Evolutionary conservation across 2,113 vertebrate genomes (phyloP).

Genomic region (Lathamus discolor): DNA sequence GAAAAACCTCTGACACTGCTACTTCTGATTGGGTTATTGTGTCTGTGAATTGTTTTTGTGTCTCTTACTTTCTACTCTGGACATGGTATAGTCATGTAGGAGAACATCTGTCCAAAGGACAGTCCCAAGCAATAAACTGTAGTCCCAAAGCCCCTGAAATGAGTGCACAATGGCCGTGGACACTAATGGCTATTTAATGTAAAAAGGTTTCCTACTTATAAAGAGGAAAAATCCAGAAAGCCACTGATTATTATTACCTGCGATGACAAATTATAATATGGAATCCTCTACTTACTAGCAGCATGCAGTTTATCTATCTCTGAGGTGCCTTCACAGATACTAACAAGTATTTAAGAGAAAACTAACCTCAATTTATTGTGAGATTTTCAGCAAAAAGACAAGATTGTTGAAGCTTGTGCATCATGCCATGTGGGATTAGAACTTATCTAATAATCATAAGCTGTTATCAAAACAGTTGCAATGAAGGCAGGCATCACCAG

Average conservation of each 20-base stretch:
- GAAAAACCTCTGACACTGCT: background rate
- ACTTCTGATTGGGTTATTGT: background rate
- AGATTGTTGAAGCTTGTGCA: accelerated
- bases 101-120: background rate
- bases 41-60: background rate
- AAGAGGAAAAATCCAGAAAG: background rate
- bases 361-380: background rate
- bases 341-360: background rate
- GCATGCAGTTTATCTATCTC: background rate
- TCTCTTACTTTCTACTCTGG: background rate
- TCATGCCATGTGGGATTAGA: background rate
- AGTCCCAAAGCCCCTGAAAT: background rate
- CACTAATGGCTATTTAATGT: background rate
- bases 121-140: background rate
- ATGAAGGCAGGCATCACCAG: background rate
- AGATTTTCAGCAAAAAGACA: background rate
- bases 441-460: background rate
- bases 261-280: background rate
- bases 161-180: background rate
- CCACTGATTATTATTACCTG: background rate
- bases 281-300: background rate
- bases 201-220: background rate
- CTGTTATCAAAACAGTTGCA: constrained; percentile 25
- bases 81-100: background rate
- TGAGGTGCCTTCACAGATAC: background rate